These are phyloP conservation scores for Leptinotarsa lineolata DNA, from an alignment of 1,140 invertebrate genomes.

Conservation along the genomic window DNA sequence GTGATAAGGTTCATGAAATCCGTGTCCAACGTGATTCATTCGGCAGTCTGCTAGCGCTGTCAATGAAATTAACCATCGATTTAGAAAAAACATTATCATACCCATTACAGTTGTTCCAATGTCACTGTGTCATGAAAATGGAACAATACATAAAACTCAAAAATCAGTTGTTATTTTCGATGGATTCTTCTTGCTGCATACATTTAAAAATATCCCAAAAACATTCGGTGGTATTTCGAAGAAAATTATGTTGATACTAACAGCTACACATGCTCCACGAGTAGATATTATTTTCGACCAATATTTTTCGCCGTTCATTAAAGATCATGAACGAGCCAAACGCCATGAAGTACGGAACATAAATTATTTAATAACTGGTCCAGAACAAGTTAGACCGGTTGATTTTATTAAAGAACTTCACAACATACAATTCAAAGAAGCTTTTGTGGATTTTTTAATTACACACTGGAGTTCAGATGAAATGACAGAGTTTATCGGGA, in stretches of 20 bases:
- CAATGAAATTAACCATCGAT: constrained; percentile 31
- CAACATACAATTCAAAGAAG: too few species aligned
- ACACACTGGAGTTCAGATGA: too few species aligned
- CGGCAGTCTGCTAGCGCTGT: constrained; percentile 40
- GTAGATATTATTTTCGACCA: constrained; percentile 30
- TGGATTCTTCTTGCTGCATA: constrained; percentile 31
- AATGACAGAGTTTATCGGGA: too few species aligned
- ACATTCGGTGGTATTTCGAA: constrained; percentile 29
- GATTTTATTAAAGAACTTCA: neutral
- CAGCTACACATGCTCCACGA: constrained; percentile 27
- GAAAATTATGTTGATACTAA: constrained; percentile 25
- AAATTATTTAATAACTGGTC: constrained; percentile 32
- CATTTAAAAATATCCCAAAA: constrained; percentile 28
- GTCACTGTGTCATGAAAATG: constrained; percentile 43
- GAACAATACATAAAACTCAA: constrained; percentile 11
- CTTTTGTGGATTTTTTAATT: too few species aligned
- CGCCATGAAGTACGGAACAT: constrained; percentile 31
- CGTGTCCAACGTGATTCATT: constrained; percentile 48
- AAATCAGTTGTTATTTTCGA: constrained; percentile 27
- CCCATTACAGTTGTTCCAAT: constrained; percentile 41
- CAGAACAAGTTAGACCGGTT: constrained; percentile 36
- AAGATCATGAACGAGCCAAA: constrained; percentile 38
- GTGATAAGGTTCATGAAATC: constrained; percentile 42
- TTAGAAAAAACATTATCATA: constrained; percentile 33
- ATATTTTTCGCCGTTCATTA: constrained; percentile 32